Conservation (phyloP, 2,797 vertebrate genomes). For the Acanthornis magna region DNA sequence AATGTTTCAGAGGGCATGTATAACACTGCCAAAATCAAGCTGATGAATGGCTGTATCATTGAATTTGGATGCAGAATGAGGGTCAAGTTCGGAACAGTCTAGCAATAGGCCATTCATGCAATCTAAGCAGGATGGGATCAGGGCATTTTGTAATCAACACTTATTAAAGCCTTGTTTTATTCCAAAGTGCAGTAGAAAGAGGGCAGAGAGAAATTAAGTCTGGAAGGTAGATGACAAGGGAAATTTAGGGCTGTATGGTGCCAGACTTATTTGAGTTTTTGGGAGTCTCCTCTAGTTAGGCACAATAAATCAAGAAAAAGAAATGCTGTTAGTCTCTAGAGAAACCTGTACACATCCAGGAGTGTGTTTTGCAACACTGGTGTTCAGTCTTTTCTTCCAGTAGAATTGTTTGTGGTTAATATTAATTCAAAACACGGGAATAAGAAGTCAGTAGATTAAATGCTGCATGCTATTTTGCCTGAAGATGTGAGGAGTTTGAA, state of each 20-base stretch:
- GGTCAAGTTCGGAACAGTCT: constrained; percentile 52
- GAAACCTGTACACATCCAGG: constrained; percentile 2
- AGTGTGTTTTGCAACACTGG: not conserved
- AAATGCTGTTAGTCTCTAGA: constrained; percentile 20
- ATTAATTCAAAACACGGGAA: not conserved
- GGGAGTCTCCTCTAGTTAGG: not conserved
- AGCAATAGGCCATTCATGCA: constrained; percentile 43
- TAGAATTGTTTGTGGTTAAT: not conserved
- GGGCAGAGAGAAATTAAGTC: constrained; percentile 26
- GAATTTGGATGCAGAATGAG: constrained; percentile 67
- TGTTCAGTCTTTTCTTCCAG: not conserved
- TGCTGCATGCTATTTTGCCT: not conserved
- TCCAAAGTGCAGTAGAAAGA: not conserved
- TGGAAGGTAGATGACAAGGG: not conserved
- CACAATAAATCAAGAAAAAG: constrained; percentile 32
- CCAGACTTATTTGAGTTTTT: constrained; percentile 37
- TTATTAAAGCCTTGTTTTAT: not conserved
- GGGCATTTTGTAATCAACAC: constrained; percentile 19
- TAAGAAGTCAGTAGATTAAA: not conserved
- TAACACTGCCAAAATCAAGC: constrained; percentile 66
- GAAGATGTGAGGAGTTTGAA: not conserved
- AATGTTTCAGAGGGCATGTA: constrained; percentile 68
- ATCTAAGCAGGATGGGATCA: not conserved
- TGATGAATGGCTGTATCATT: constrained; percentile 67
- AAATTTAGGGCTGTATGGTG: not conserved